Base-by-base conservation (phyloP, 2,888 invertebrate species). In the Diloba caeruleocephala region DNA sequence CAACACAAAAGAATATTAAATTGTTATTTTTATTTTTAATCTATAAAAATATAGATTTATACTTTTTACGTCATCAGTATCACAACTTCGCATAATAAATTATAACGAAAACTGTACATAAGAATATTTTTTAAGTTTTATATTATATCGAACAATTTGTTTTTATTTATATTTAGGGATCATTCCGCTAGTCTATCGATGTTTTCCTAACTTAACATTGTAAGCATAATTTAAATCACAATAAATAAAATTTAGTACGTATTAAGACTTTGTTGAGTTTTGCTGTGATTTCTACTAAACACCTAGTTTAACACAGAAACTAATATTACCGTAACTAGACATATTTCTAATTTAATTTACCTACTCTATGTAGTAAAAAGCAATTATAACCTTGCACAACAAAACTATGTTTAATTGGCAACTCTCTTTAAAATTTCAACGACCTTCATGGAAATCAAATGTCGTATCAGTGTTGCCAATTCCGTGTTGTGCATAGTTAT, bases 211-310 rank as follows among this genome's bases (percentile, higher is more conserved):
- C 31, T n/a, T 60, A 52, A 56, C 46, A 17, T 66, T 49, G 23
- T 65, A 69, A 62, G 71, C 64, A 70, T 74, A 72, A 70, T 67
- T 58, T 50, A 57, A 69, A 74, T 77, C 74, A 71, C 78, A 78
- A 73, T 57, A 43, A 62, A 48, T 49, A 45, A 55, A 57, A 57
- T 55, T 36, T 9, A n/a, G n/a, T 61, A 59, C 32, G 34, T 54
- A 58, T 31, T 0, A 64, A 62, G 50, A 59, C 57, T 76, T 65
- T 72, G 78, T 81, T 81, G 81, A 83, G 77, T 81, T 85, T 85
- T 85, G 80, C 89, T 90, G 90, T 90, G 90, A 90, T 90, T 89
- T 85, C 87, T 84, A 82, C 80, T 86, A 84, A 82, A 73, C 51
- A 78, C 74, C 52, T 66, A 63, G 55, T 34, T 70, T 60, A 62